phyloP scores from a whole-genome alignment of 2,113 vertebrate species.

The Platycercus adscitus region DNA sequence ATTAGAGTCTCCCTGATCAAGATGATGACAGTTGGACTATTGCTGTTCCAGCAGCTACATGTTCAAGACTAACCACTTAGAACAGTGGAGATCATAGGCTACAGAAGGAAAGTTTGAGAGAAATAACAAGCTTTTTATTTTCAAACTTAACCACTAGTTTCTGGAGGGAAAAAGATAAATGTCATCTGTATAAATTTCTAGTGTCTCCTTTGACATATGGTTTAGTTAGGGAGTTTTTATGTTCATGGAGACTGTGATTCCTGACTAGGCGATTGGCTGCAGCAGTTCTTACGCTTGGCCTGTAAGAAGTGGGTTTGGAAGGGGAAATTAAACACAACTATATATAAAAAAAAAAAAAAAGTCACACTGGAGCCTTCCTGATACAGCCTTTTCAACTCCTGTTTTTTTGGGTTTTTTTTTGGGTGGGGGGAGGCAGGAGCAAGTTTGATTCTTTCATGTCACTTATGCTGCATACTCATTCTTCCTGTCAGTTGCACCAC shows the following conservation, averaged over 20 bases:
- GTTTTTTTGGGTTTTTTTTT: neutral
- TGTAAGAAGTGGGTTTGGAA: accelerated
- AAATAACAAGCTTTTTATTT: neutral
- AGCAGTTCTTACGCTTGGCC: neutral
- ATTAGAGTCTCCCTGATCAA: neutral
- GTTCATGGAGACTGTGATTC: neutral
- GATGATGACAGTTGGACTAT: neutral
- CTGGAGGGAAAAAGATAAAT: neutral
- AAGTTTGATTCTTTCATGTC: neutral
- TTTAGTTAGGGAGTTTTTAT: neutral
- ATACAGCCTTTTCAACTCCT: neutral
- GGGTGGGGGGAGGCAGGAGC: accelerated
- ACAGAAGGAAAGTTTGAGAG: neutral
- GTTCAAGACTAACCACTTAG: neutral
- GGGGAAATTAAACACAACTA: neutral
- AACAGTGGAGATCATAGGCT: neutral
- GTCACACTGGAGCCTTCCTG: neutral
- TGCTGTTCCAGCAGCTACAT: neutral
- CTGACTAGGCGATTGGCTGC: neutral
- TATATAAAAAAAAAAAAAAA: neutral
- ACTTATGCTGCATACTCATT: neutral
- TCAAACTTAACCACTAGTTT: neutral
- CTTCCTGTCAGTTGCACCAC: neutral
- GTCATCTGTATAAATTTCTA: neutral
- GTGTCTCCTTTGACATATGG: neutral